Evolutionary conservation across 37 sponge, comb jelly and placozoan genomes (phyloP).

Genomic region (Lycopodina hypogea): DNA sequence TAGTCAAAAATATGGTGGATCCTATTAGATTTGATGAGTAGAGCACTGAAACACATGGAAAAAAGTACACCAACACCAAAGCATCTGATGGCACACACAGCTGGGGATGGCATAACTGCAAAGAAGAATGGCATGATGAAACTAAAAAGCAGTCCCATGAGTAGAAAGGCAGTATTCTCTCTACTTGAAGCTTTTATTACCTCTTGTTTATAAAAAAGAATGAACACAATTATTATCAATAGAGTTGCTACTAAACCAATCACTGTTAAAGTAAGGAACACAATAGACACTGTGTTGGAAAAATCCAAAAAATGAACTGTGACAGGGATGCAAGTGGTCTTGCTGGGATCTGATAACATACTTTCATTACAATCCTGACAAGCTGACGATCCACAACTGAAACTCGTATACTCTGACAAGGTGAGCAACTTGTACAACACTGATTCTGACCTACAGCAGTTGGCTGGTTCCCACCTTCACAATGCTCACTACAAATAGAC

Average conservation of each 20-base stretch:
- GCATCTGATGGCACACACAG: constrained; percentile 46
- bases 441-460: background rate
- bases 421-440: constrained; percentile 66
- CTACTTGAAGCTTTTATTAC: constrained; percentile 70
- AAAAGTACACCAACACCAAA: constrained; percentile 49
- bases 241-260: constrained; percentile 33
- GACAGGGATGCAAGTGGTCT: constrained; percentile 23
- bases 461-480: constrained; percentile 45
- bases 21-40: constrained; percentile 60
- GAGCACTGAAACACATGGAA: constrained; percentile 52
- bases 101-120: constrained; percentile 39
- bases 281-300: constrained; percentile 20
- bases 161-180: constrained; percentile 59
- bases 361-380: constrained; percentile 54
- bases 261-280: constrained; percentile 33
- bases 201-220: constrained; percentile 27
- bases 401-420: constrained; percentile 33
- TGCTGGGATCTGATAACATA: constrained; percentile 29
- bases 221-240: constrained; percentile 30
- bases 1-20: constrained; percentile 66
- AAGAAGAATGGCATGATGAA: constrained; percentile 51
- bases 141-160: constrained; percentile 48
- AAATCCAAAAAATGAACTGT: constrained; percentile 21
- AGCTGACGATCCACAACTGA: constrained; percentile 35
- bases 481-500: constrained; percentile 44